phyloP scores from a whole-genome alignment of 2,888 invertebrate species.

The Conus canariensis region DNA sequence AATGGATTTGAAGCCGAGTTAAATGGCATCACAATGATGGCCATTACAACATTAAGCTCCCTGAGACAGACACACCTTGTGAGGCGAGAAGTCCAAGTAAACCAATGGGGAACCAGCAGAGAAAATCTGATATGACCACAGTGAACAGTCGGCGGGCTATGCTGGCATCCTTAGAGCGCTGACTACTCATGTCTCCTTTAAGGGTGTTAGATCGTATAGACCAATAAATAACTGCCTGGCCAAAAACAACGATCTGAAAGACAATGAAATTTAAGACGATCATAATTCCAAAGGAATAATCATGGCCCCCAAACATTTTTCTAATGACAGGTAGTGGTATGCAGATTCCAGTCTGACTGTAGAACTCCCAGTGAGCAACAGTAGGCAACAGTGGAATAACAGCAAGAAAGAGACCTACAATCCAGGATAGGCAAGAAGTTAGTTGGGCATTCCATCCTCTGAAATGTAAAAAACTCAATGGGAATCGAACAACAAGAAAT shows the following conservation, averaged over 20 bases:
- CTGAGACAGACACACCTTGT: conserved; percentile 37
- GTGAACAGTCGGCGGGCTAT: conserved; percentile 48
- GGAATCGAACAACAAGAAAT: not conserved
- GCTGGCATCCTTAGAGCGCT: conserved; percentile 34
- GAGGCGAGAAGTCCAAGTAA: conserved; percentile 44
- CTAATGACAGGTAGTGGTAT: conserved; percentile 74
- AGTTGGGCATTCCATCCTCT: not conserved
- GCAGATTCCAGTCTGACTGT: conserved; percentile 71
- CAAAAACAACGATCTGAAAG: conserved; percentile 72
- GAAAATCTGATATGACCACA: conserved; percentile 43
- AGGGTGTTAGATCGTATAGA: conserved; percentile 51
- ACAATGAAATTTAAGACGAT: conserved; percentile 70
- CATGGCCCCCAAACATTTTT: conserved; percentile 69
- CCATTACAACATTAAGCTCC: conserved; percentile 42
- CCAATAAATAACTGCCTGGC: conserved; percentile 73
- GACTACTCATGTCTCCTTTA: not conserved
- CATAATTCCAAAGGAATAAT: conserved; percentile 74
- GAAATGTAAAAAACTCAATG: not conserved
- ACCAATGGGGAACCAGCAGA: conserved; percentile 49
- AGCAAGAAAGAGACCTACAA: not conserved
- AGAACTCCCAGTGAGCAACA: conserved; percentile 60
- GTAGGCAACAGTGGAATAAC: not conserved
- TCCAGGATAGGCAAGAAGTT: not conserved
- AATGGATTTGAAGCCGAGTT: conserved; percentile 81
- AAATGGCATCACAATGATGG: conserved; percentile 80